Conservation (phyloP, 35 echinoderm and acorn worm species). For the Heliocidaris erythrogramma region DNA sequence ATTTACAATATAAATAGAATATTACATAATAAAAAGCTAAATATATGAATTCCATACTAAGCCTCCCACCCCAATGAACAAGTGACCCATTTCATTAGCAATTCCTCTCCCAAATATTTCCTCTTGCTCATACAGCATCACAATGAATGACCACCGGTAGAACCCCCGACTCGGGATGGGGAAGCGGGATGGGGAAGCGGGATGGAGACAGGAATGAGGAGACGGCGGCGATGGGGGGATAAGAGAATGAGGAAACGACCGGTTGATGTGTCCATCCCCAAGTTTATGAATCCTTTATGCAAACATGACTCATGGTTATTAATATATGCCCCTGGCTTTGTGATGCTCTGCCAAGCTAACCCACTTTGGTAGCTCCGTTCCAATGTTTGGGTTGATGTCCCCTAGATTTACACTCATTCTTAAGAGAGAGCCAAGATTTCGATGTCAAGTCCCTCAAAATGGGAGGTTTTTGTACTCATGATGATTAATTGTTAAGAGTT, state of each 20-base stretch:
- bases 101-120: no score
- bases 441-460: not conserved
- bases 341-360: not conserved
- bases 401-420: not conserved
- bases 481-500: not conserved
- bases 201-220: not conserved
- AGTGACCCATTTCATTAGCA: no score
- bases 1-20: no score
- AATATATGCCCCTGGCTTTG: slow-evolving; percentile 16
- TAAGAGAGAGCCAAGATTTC: not conserved
- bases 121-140: not conserved
- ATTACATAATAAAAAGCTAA: no score
- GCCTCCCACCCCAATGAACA: no score
- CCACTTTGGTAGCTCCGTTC: not conserved
- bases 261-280: slow-evolving; percentile 32
- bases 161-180: not conserved
- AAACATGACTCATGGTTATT: slow-evolving; percentile 45
- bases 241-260: not conserved
- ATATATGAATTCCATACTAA: no score
- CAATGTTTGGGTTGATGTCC: not conserved
- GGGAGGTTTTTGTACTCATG: not conserved
- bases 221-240: not conserved
- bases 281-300: slow-evolving; percentile 44
- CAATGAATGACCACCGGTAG: not conserved
- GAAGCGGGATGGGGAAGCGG: not conserved